phyloP scores from a whole-genome alignment of 2,888 invertebrate genomes.

The Orthonevra nobilis region DNA sequence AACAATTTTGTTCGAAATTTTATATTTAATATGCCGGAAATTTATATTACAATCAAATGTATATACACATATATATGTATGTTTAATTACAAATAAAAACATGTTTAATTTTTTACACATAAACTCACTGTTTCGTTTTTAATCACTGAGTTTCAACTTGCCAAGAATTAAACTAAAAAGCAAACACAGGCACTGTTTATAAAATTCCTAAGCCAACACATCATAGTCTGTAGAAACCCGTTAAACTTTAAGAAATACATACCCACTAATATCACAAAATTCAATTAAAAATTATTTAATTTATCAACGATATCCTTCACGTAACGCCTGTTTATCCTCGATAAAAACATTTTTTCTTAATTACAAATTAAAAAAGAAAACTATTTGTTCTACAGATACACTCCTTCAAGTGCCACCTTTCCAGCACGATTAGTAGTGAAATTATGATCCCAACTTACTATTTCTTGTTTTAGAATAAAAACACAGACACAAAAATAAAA shows the following conservation, averaged over 20 bases:
- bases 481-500: too few relatives aligned
- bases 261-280: constrained; percentile 28
- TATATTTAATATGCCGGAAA: too few relatives aligned
- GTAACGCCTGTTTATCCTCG: not conserved
- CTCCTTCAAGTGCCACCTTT: constrained; percentile 40
- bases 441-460: constrained; percentile 68
- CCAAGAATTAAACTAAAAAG: too few relatives aligned
- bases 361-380: not conserved
- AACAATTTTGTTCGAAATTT: too few relatives aligned
- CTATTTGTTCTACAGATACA: not conserved
- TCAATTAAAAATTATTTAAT: not conserved
- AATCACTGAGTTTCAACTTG: too few relatives aligned
- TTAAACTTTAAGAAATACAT: constrained; percentile 9
- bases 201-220: constrained; percentile 25
- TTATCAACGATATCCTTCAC: not conserved
- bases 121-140: too few relatives aligned
- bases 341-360: not conserved
- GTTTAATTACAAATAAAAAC: too few relatives aligned
- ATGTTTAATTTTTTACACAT: too few relatives aligned
- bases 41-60: too few relatives aligned
- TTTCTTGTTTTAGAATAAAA: constrained; percentile 43
- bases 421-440: constrained; percentile 64
- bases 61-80: too few relatives aligned
- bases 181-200: too few relatives aligned
- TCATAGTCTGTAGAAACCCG: too few relatives aligned